These are phyloP conservation scores for Kobus ellipsiprymnus DNA, from an alignment of 2,113 vertebrate genomes.

Conservation along the genomic window DNA sequence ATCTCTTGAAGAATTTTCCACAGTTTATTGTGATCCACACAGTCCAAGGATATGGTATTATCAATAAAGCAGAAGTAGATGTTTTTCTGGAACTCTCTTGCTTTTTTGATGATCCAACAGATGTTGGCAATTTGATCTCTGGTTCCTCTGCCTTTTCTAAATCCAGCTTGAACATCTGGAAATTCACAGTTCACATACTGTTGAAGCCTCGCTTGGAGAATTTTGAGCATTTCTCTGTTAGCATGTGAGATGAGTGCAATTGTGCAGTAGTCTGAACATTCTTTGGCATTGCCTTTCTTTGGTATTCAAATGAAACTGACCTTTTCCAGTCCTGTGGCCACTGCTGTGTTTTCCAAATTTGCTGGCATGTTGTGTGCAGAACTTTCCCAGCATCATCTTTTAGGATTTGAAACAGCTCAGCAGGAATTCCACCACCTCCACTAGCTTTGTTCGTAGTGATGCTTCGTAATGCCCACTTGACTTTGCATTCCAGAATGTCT, in stretches of 20 bases:
- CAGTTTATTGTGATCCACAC: neutral
- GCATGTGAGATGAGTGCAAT: neutral
- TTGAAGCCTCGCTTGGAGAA: neutral
- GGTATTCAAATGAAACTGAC: neutral
- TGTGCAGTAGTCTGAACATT: neutral
- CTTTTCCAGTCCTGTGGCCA: neutral
- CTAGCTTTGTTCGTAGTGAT: neutral
- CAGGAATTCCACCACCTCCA: neutral
- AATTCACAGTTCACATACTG: neutral
- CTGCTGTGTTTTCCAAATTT: neutral
- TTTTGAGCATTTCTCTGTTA: neutral
- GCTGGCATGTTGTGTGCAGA: neutral
- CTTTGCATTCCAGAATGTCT: neutral
- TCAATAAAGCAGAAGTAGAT: neutral
- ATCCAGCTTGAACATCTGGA: neutral
- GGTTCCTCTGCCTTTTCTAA: neutral
- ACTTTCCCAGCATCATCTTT: neutral
- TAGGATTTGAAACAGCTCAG: neutral
- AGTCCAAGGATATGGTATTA: neutral
- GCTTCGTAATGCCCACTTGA: neutral
- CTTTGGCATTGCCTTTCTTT: neutral
- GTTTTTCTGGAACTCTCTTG: neutral
- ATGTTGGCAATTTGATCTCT: neutral
- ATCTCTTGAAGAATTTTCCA: neutral
- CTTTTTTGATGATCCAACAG: neutral